Evolutionary conservation across 2,888 invertebrate species (phyloP), one percentile per base, ranked within the genome.

Genomic region (Netelia inedita): DNA sequence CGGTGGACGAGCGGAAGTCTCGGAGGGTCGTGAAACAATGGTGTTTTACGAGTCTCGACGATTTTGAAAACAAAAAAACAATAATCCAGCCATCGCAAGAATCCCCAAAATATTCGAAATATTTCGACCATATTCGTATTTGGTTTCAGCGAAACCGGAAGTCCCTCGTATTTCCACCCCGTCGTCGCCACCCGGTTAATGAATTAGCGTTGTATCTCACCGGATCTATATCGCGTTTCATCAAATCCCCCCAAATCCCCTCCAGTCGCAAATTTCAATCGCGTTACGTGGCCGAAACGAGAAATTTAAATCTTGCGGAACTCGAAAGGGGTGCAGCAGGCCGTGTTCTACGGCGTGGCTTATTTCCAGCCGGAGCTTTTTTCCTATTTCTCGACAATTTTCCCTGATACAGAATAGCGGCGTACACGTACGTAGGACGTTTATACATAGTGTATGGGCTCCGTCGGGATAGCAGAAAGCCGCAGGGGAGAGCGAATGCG

Each of bases 401-500:
- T 43, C 50, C 53, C 50, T n/a, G 57, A 35, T 50, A 55, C 41
- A 66, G 55, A 41, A 65, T 19, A 74, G 10, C 21, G 41, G 55
- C 57, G 21, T 21, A 59, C 19, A 59, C 10, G 21, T 59, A n/a
- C 16, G 35, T 35, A 35, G 35, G 35, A 59, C 21, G 10, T 68
- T 57, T 28, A 19, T 68, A 76, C 43, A 57, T 50, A 41, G 71
- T 41, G 63, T 59, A 69, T 19, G 59, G 14, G 35, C 53, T 10
- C 50, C 3, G 21, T 43, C 57, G 53, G 71, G 23, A 69, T 11
- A 55, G 71, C 35, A 28, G 63, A 46, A 21, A 68, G 71, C 59
- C 65, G 72, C 59, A 66, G 73, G 73, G 73, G 59, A 35, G 35
- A 78, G 57, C 72, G 83, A 78, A 84, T 76, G 80, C 83, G 83